Evolutionary conservation across 2,113 vertebrate genomes (phyloP).

Genomic region (Malurus melanocephalus): DNA sequence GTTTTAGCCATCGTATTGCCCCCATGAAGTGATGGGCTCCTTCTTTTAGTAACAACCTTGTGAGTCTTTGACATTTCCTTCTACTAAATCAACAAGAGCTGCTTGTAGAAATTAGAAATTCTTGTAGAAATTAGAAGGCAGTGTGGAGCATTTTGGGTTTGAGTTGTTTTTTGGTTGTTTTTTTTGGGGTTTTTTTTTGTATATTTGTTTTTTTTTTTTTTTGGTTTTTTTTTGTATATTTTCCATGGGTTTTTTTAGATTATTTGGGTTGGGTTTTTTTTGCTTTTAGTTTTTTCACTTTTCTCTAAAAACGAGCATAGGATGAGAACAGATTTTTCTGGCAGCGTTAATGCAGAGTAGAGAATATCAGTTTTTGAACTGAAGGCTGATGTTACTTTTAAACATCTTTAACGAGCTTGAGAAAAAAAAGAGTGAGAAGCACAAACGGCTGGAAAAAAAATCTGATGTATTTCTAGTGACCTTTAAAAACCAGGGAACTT

Average conservation of each 20-base stretch:
- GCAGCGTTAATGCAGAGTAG: not conserved
- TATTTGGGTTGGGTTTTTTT: not conserved
- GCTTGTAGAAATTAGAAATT: not conserved
- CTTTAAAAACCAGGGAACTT: not conserved
- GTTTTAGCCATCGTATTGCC: not conserved
- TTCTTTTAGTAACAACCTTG: not conserved
- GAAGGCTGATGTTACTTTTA: not conserved
- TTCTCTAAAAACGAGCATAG: not conserved
- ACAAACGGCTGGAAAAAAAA: not conserved
- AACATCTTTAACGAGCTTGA: not conserved
- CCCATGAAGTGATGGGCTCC: not conserved
- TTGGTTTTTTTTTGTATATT: too few species aligned
- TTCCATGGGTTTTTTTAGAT: too few species aligned
- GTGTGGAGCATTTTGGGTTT: not conserved
- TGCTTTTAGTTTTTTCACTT: not conserved
- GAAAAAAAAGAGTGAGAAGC: not conserved
- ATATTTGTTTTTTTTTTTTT: too few species aligned
- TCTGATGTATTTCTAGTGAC: not conserved
- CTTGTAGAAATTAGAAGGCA: not conserved
- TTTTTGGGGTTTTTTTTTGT: too few species aligned
- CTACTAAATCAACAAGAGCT: not conserved
- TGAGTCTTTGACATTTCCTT: not conserved
- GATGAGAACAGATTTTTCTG: not conserved
- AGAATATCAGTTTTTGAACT: not conserved
- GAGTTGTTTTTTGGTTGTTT: too few species aligned